Conservation (phyloP, 2,797 vertebrate genomes). For the Knipowitschia caucasica region DNA sequence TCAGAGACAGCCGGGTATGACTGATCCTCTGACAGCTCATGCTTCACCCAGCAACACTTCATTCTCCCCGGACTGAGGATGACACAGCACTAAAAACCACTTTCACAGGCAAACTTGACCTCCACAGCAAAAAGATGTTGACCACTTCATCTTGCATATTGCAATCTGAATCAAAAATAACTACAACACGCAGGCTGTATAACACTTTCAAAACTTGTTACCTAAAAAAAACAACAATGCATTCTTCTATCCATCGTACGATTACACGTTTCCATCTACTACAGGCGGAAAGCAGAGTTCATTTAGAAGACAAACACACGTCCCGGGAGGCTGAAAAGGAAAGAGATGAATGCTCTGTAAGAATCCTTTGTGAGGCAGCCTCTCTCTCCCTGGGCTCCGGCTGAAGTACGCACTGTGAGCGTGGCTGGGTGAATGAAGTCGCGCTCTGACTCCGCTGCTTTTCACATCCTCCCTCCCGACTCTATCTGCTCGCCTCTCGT, state of each 20-base stretch:
- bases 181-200: background rate
- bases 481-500: background rate
- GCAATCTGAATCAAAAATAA: constrained; percentile 23
- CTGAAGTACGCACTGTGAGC: constrained; percentile 16
- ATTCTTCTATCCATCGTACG: constrained; percentile 16
- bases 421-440: constrained; percentile 55
- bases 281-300: constrained; percentile 25
- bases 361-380: background rate
- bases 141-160: constrained; percentile 29
- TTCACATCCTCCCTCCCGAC: constrained; percentile 14
- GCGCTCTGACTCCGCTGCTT: constrained; percentile 52
- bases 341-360: constrained; percentile 12
- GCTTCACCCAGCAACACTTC: constrained; percentile 89
- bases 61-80: constrained; percentile 79
- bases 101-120: constrained; percentile 23
- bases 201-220: constrained; percentile 13
- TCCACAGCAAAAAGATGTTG: background rate
- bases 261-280: constrained; percentile 9
- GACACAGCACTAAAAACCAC: constrained; percentile 17
- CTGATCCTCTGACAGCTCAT: constrained; percentile 90
- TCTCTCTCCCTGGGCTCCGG: background rate
- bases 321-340: constrained; percentile 15
- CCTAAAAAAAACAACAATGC: too few relatives aligned
- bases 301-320: constrained; percentile 15
- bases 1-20: constrained; percentile 91